Conservation (phyloP, 2,113 vertebrate genomes). For the Festucalex cinctus region DNA sequence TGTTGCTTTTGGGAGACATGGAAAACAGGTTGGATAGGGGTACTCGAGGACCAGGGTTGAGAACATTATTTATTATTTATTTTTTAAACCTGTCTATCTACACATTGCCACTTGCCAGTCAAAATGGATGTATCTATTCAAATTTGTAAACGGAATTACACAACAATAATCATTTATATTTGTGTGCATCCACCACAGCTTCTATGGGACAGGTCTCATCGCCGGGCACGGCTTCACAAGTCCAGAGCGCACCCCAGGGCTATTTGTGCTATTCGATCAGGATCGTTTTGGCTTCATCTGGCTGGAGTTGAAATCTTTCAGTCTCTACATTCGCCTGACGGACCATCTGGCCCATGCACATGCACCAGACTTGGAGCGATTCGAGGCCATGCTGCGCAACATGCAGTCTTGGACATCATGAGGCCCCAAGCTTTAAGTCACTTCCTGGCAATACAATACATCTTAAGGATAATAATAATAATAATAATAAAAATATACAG, state of each 20-base stretch:
- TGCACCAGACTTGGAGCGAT: constrained; percentile 84
- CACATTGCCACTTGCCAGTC: no score
- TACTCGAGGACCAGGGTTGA: no score
- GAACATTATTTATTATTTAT: no score
- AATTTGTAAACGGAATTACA: no score
- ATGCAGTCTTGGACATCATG: constrained; percentile 94
- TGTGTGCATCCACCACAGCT: constrained; percentile 70
- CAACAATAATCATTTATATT: no score
- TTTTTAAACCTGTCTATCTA: no score
- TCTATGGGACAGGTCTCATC: constrained; percentile 92
- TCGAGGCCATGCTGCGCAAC: constrained; percentile 93
- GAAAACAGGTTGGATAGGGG: no score
- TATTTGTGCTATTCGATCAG: constrained; percentile 91
- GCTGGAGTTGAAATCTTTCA: constrained; percentile 97
- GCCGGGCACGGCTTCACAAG: constrained; percentile 96
- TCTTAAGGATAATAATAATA: constrained; percentile 2
- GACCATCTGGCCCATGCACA: constrained; percentile 85
- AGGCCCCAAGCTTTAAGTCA: constrained; percentile 50
- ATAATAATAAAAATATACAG: constrained; percentile 14
- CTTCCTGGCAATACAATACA: constrained; percentile 13
- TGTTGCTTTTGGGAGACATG: no score
- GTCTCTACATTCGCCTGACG: constrained; percentile 91
- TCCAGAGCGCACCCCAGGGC: constrained; percentile 88
- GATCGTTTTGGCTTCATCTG: constrained; percentile 97
- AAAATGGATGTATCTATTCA: no score